Evolutionary conservation across 2,113 vertebrate genomes (phyloP), one percentile per base, ranked within the genome.

Genomic region (Syngnathus scovelli): DNA sequence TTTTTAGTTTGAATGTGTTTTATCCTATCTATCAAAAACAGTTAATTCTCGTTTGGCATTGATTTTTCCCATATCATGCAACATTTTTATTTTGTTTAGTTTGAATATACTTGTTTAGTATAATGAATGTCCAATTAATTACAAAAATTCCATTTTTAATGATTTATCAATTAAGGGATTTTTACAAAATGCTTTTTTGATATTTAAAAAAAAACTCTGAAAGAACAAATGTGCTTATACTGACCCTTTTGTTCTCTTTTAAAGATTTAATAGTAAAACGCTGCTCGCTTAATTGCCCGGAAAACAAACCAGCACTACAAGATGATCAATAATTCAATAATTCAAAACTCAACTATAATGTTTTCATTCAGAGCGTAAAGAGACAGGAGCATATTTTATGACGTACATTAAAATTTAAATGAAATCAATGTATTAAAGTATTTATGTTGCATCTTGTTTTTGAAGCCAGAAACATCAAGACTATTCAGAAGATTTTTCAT

Each of bases 191-290:
- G 19, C 2, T 21, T 16, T 52, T 52, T 52, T 3, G 10, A 33
- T 33, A 33, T 33, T 33, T 10, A 52, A 52, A 19, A 8, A 41
- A n/a, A 5, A 61, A n/a, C 3, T 5, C 19, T 12, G 10, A 27
- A 41, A 23, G 2, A 62, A 62, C 27, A 15, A 62, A 62, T 43
- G 19, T 23, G 10, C 64, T 78, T 67, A 41, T 64, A 49, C 19
- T 73, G 78, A 83, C 81, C 79, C 79, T 76, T 78, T 38, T 52
- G 41, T 67, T 67, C 67, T 46, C 63, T 75, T 77, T 77, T 21
- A 76, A 72, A 77, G 75, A 69, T 78, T 75, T 43, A 44, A 79
- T 59, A 61, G 81, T 82, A 75, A 70, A 83, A 72, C 64, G 55
- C 59, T 44, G 8, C 0, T 64, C 18, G 69, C 60, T 83, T 77